Base-by-base conservation (phyloP, 2,888 invertebrate genomes). In the Agonopterix arenella region DNA sequence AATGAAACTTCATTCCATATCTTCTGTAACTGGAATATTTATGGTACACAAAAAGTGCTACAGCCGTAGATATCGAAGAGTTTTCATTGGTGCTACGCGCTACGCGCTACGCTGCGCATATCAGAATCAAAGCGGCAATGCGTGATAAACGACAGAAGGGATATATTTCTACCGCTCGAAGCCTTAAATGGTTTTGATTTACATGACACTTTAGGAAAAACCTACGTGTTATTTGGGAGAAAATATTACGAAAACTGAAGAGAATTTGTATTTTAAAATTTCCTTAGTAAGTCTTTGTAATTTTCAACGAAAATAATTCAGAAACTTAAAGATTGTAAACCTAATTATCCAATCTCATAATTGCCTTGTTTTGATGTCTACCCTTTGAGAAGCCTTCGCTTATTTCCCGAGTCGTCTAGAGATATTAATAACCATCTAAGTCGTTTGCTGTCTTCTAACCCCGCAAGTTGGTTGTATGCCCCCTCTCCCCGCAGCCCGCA, bases 341-440 rank as follows among this genome's bases (percentile, higher is more conserved):
- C 77, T 82, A 84, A 88, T 86, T 88, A 86, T 79, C 77, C 76
- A 76, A 77, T 83, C 77, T 77, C 74, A 73, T 86, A 85, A 89
- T 88, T 86, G 84, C 79, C 79, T 80, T 86, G 85, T 88, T 88
- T 85, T 86, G 85, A 84, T 79, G 84, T 83, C 72, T 80, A 84
- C 84, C 79, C 85, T 88, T 85, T 84, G 85, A 84, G 76, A 64
- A 76, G 70, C 70, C 74, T 76, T 73, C 80, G 78, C 77, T 75
- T 78, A 80, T 81, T 84, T 83, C 73, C 70, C 73, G 76, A 80
- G 75, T 75, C 68, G 70, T 79, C 76, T 77, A 77, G 81, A 78
- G 84, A 84, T 84, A 86, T 88, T 88, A 88, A 86, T 86, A 86
- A 83, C 80, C 81, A 78, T 82, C 82, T 78, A 74, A 79, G 80